A percentile compares a stretch with the other conserved stretches of the same genome.
phyloP scores from a whole-genome alignment of 1,140 invertebrate genomes.

The Anagrus nilaparvatae region DNA sequence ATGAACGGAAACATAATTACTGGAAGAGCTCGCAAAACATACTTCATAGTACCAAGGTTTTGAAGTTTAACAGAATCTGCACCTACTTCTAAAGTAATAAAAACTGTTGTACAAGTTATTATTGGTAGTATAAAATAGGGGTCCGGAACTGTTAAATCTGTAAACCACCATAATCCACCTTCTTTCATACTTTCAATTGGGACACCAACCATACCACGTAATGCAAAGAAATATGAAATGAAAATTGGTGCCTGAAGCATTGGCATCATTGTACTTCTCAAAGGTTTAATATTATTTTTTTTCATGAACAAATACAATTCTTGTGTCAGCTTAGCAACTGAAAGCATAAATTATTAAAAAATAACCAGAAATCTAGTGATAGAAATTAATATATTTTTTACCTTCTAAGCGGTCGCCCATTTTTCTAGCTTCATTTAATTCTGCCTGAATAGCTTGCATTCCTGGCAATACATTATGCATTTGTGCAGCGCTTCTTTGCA shows the following conservation, averaged over 20 bases:
- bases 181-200: slow-evolving; percentile 79
- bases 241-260: slow-evolving; percentile 68
- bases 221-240: slow-evolving; percentile 78
- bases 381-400: slow-evolving; percentile 22
- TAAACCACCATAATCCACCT: slow-evolving; percentile 91
- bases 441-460: slow-evolving; percentile 66
- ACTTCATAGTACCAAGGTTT: slow-evolving; percentile 60
- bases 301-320: slow-evolving; percentile 75
- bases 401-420: slow-evolving; percentile 70
- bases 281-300: slow-evolving; percentile 66
- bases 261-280: slow-evolving; percentile 73
- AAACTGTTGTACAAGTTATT: slow-evolving; percentile 71
- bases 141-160: slow-evolving; percentile 82
- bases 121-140: slow-evolving; percentile 82
- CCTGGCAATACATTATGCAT: slow-evolving; percentile 76
- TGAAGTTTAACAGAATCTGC: slow-evolving; percentile 60
- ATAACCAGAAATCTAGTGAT: slow-evolving; percentile 1
- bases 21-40: slow-evolving; percentile 64
- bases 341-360: slow-evolving; percentile 17
- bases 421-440: slow-evolving; percentile 73
- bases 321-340: slow-evolving; percentile 56
- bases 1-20: slow-evolving; percentile 76
- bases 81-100: slow-evolving; percentile 72
- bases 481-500: slow-evolving; percentile 65
- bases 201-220: slow-evolving; percentile 73